Percentiles rank a stretch among this genome's conserved stretches.
These are phyloP conservation scores for Reticulitermes lucifugus DNA, from an alignment of 2,888 invertebrate genomes.

Conservation along the genomic window DNA sequence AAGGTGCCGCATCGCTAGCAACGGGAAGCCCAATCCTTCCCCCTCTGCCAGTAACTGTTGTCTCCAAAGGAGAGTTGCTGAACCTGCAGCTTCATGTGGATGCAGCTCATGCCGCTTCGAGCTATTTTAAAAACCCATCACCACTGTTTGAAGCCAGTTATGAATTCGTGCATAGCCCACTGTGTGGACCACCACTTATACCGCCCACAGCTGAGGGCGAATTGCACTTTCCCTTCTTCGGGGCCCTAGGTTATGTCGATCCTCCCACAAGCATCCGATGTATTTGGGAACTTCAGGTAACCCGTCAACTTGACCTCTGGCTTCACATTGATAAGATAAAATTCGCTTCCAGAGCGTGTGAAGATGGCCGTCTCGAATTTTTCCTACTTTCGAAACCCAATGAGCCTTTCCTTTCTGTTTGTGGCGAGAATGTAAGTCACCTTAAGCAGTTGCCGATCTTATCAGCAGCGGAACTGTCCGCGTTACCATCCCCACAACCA, in stretches of 20 bases:
- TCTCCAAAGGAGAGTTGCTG: conserved; percentile 83
- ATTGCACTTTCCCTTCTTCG: conserved; percentile 88
- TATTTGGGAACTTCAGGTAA: conserved; percentile 86
- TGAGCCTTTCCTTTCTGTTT: conserved; percentile 83
- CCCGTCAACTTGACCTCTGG: conserved; percentile 87
- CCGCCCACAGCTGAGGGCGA: conserved; percentile 86
- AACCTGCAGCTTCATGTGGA: conserved; percentile 87
- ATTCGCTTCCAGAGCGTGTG: conserved; percentile 86
- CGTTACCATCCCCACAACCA: conserved; percentile 18
- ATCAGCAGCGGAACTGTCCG: conserved; percentile 78
- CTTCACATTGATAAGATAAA: conserved; percentile 82
- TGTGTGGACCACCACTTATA: conserved; percentile 86
- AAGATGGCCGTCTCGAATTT: conserved; percentile 88
- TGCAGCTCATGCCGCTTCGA: conserved; percentile 85
- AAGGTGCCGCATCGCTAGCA: conserved; percentile 79
- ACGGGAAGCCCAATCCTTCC: conserved; percentile 59
- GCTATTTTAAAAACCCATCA: conserved; percentile 87
- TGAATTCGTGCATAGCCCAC: conserved; percentile 89
- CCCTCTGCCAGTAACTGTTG: conserved; percentile 64
- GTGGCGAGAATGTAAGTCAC: conserved; percentile 87
- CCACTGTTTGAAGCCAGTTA: conserved; percentile 89
- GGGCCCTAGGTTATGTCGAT: conserved; percentile 72
- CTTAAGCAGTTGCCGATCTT: conserved; percentile 76
- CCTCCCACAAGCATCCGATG: conserved; percentile 70
- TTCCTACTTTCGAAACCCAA: conserved; percentile 75